Conservation (phyloP, 1,140 invertebrate genomes). For the Contarinia nasturtii region DNA sequence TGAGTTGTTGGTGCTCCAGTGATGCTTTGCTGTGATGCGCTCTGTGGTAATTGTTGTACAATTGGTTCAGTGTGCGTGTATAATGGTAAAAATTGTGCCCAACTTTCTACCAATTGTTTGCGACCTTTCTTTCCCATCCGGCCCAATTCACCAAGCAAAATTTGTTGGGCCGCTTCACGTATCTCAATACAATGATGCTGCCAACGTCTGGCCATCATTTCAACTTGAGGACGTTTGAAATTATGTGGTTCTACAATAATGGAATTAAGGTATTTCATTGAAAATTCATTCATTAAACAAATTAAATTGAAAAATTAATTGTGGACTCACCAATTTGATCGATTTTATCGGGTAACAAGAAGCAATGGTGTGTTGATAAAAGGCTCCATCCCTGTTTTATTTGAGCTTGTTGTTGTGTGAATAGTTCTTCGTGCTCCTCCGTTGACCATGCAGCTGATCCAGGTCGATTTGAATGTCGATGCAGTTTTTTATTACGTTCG, state of each 20-base stretch:
- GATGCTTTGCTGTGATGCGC: conserved; percentile 22
- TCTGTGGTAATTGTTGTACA: conserved; percentile 30
- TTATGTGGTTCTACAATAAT: conserved; percentile 40
- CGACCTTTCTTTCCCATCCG: conserved; percentile 80
- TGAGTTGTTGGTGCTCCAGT: conserved; percentile 4
- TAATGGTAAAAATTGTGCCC: conserved; percentile 83
- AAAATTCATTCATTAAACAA: too few species aligned
- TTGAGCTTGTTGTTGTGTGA: conserved; percentile 68
- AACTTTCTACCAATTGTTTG: conserved; percentile 80
- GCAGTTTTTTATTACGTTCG: conserved; percentile 54
- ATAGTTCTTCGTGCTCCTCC: conserved; percentile 59
- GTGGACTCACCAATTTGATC: conserved; percentile 35
- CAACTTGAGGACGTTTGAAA: conserved; percentile 85
- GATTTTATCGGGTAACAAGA: conserved; percentile 82
- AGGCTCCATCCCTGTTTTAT: conserved; percentile 95
- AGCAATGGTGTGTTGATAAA: conserved; percentile 87
- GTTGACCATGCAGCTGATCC: conserved; percentile 35
- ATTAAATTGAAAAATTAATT: neutral
- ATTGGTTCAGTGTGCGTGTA: conserved; percentile 57
- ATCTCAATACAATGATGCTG: conserved; percentile 97
- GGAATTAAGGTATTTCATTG: neutral
- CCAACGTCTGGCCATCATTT: conserved; percentile 93
- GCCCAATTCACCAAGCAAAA: conserved; percentile 81
- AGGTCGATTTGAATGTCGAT: conserved; percentile 31
- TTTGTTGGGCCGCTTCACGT: conserved; percentile 86